phyloP scores from a whole-genome alignment of 2,888 invertebrate species.

The Mamestra brassicae region DNA sequence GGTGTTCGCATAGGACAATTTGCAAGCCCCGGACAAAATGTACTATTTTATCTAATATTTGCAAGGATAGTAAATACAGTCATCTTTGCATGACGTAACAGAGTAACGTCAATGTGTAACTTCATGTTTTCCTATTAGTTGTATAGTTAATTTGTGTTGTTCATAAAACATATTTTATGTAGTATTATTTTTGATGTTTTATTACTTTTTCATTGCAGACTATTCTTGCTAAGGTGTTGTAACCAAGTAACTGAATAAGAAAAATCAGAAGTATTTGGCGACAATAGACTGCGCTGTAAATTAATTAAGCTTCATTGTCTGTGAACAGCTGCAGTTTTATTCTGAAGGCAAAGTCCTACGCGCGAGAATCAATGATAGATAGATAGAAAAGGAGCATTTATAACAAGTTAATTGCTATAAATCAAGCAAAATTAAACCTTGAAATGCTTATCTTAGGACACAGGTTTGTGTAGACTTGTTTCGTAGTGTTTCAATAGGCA shows the following conservation, averaged over 20 bases:
- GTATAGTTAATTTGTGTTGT: not conserved
- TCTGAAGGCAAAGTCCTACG: slow-evolving; percentile 8
- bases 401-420: not conserved
- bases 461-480: not conserved
- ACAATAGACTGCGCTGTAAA: slow-evolving; percentile 4
- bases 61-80: no score
- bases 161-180: not conserved
- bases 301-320: slow-evolving; percentile 26
- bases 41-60: no score
- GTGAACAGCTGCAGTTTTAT: not conserved
- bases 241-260: not conserved
- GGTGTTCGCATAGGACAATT: no score
- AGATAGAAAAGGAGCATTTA: not conserved
- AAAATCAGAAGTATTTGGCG: not conserved
- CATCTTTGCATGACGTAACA: not conserved
- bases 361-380: not conserved
- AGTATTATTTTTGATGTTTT: no score
- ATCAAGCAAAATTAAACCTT: no score
- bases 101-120: not conserved
- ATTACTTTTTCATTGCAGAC: not conserved
- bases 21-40: no score
- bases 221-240: not conserved
- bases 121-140: slow-evolving; percentile 9
- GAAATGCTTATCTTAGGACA: not conserved
- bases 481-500: not conserved